Evolutionary conservation across 2,113 vertebrate species (phyloP).

Genomic region (Lagopus muta): DNA sequence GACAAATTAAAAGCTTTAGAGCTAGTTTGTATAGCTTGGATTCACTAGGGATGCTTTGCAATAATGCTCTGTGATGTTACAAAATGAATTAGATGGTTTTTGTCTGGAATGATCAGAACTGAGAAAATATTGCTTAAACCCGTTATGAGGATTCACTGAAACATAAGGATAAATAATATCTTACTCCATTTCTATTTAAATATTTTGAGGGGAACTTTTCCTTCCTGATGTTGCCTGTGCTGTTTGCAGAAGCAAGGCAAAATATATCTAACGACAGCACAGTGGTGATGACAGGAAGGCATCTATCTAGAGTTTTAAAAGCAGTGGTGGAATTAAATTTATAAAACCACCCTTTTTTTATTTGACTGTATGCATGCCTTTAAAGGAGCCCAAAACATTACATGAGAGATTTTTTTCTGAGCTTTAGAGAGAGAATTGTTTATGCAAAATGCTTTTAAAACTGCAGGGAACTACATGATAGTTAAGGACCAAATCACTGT

Average conservation of each 20-base stretch:
- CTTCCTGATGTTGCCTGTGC: background rate
- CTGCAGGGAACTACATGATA: background rate
- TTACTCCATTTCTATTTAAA: background rate
- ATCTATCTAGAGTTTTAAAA: background rate
- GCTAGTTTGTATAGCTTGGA: conserved; percentile 34
- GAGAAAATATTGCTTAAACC: background rate
- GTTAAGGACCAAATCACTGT: background rate
- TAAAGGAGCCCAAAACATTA: background rate
- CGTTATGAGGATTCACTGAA: background rate
- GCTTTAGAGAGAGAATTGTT: background rate
- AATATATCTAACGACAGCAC: background rate
- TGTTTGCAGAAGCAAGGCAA: background rate
- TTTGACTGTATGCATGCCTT: background rate
- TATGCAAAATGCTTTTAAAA: background rate
- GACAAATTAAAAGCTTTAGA: conserved; percentile 62
- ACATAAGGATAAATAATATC: background rate
- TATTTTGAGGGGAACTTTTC: background rate
- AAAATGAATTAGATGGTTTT: background rate
- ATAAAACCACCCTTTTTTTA: background rate
- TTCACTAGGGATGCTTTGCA: conserved; percentile 18
- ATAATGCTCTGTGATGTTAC: background rate
- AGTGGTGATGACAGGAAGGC: background rate
- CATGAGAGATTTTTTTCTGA: background rate
- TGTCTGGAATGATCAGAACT: background rate
- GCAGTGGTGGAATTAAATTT: background rate